These are phyloP conservation scores for Rhagologus leucostigma DNA, from an alignment of 2,113 vertebrate species.

Conservation along the genomic window DNA sequence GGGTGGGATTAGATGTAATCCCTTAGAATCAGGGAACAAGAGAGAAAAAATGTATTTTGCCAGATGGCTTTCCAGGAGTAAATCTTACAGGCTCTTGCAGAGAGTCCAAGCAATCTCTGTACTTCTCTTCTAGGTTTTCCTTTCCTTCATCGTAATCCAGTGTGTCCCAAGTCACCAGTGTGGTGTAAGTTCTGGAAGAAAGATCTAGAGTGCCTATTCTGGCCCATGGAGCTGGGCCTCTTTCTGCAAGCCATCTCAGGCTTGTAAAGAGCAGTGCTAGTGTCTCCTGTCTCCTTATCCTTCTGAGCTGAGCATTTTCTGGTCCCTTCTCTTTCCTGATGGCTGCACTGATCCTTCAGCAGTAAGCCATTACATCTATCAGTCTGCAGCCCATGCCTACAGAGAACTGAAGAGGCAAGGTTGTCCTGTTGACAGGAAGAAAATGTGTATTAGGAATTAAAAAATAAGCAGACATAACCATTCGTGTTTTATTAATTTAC, in stretches of 20 bases:
- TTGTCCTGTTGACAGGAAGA: not conserved
- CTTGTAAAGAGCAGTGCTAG: not conserved
- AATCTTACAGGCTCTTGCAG: not conserved
- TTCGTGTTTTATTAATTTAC: not conserved
- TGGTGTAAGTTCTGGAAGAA: not conserved
- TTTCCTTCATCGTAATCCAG: not conserved
- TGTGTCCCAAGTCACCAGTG: not conserved
- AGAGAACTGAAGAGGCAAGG: not conserved
- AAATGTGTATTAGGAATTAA: not conserved
- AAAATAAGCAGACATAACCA: not conserved
- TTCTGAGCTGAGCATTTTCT: not conserved
- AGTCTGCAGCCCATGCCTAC: not conserved
- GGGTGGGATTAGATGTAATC: not conserved
- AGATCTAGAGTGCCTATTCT: not conserved
- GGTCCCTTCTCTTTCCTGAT: not conserved
- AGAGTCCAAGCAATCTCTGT: not conserved
- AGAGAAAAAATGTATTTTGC: not conserved
- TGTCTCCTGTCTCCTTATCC: not conserved
- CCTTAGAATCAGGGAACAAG: not conserved
- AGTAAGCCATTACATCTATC: not conserved
- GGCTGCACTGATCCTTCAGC: not conserved
- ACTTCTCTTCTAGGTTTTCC: not conserved
- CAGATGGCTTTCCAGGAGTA: not conserved
- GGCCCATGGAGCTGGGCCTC: not conserved
- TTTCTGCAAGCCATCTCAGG: not conserved